phyloP scores from a whole-genome alignment of 2,113 vertebrate genomes.

The Brachypodius melanocephalos region DNA sequence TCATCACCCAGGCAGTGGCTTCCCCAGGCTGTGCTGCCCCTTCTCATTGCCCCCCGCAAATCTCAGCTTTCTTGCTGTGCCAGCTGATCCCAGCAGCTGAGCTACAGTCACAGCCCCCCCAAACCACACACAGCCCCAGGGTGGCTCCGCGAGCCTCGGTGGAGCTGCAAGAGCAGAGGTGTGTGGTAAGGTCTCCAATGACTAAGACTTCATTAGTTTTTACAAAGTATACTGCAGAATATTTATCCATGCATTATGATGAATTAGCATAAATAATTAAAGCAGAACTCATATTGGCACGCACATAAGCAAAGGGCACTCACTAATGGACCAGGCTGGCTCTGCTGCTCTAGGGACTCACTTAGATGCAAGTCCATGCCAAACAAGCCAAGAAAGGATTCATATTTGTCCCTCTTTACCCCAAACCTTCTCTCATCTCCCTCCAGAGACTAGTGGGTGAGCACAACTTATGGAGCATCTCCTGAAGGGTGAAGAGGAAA shows the following conservation, averaged over 20 bases:
- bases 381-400: background rate
- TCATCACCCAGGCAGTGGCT: background rate
- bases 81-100: background rate
- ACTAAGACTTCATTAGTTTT: slow-evolving; percentile 65
- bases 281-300: background rate
- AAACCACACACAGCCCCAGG: background rate
- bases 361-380: background rate
- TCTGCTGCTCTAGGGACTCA: background rate
- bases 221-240: slow-evolving; percentile 56
- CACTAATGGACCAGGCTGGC: slow-evolving; percentile 24
- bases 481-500: background rate
- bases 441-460: background rate
- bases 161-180: background rate
- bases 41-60: background rate
- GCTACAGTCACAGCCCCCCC: rapidly evolving
- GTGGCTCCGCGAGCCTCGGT: rapidly evolving
- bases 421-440: background rate
- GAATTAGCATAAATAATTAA: slow-evolving; percentile 70
- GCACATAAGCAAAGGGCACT: background rate
- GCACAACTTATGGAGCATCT: background rate
- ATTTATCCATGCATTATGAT: slow-evolving; percentile 39
- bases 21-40: background rate
- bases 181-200: slow-evolving; percentile 36
- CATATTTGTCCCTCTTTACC: background rate
- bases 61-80: rapidly evolving